Evolutionary conservation across 2,888 invertebrate genomes (phyloP).

Genomic region (Papilio gigon): DNA sequence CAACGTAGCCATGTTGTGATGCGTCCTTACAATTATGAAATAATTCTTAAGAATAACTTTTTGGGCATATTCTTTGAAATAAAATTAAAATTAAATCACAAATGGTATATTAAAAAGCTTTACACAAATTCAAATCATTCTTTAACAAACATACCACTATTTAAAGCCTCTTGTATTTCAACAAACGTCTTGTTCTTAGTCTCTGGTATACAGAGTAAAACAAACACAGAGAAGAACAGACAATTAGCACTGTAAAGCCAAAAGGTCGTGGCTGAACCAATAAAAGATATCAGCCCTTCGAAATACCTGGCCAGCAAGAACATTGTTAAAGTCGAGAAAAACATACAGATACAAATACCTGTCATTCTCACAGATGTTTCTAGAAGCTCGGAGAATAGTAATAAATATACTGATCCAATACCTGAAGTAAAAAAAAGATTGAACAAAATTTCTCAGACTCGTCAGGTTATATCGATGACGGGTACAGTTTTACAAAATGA

Average conservation of each 20-base stretch:
- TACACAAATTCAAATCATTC: not conserved
- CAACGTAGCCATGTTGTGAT: not conserved
- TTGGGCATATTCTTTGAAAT: not conserved
- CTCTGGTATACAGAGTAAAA: slow-evolving; percentile 59
- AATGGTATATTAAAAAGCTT: not conserved
- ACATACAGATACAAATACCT: slow-evolving; percentile 50
- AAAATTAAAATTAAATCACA: not conserved
- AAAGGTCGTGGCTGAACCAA: slow-evolving; percentile 58
- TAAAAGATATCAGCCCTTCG: slow-evolving; percentile 46
- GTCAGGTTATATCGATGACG: no score
- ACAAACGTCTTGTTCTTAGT: slow-evolving; percentile 65
- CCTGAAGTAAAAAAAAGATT: slow-evolving; percentile 51
- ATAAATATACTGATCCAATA: slow-evolving; percentile 59
- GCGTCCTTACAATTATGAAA: not conserved
- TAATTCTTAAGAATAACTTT: no score
- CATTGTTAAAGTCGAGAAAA: slow-evolving; percentile 44
- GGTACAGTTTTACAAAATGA: not conserved
- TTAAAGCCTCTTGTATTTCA: slow-evolving; percentile 57
- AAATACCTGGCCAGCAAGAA: slow-evolving; percentile 58
- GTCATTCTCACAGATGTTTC: slow-evolving; percentile 55
- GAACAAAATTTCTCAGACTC: not conserved
- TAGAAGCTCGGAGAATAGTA: slow-evolving; percentile 58
- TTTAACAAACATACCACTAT: not conserved
- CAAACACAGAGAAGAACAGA: slow-evolving; percentile 50
- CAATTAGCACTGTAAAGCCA: slow-evolving; percentile 57